Base-by-base conservation (phyloP, 1,140 invertebrate species). In the Neelides sp. region DNA sequence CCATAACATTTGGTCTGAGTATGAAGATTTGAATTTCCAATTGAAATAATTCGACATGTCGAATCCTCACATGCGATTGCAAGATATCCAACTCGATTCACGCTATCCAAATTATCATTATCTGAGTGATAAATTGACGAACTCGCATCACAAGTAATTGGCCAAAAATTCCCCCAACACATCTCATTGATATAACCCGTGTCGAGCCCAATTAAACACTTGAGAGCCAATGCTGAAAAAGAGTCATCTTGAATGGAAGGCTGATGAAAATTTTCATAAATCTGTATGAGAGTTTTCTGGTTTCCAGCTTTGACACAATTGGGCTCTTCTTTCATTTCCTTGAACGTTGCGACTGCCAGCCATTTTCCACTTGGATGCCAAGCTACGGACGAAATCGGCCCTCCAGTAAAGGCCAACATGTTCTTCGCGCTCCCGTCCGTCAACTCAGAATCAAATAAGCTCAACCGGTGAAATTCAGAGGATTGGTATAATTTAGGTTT, bases 291-390 rank as follows among this genome's bases (percentile, higher is more conserved):
- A 10, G 41, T 50, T 23, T 27, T 24, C 17, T 34, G 39, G 4
- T 2, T 5, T 15, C n/a, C 35, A 7, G 32, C 24, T 2, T 47
- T 15, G 22, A 19, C 2, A 15, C 19, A 20, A n/a, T 34, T 34
- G 3, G 48, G 26, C 2, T 34, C 23, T 3, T 55, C 54, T 17
- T 23, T 30, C 12, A n/a, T 10, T n/a, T 52, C 28, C 12, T 17
- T 23, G 1, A 48, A 26, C 2, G 44, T 50, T 19, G 58, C 23
- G 19, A 57, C 28, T 5, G 58, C 58, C 1, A 60, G 28, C 13
- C 32, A 48, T 22, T 52, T 51, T 20, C 48, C 50, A 28, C 37
- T 51, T 2, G 58, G 54, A 54, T 60, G 54, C 54, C 54, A 60
- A 1, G 24, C 22, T 23, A 60, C 24, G 17, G 48, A 28, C 0